phyloP scores from a whole-genome alignment of 2,113 vertebrate genomes.

The Pan paniscus region DNA sequence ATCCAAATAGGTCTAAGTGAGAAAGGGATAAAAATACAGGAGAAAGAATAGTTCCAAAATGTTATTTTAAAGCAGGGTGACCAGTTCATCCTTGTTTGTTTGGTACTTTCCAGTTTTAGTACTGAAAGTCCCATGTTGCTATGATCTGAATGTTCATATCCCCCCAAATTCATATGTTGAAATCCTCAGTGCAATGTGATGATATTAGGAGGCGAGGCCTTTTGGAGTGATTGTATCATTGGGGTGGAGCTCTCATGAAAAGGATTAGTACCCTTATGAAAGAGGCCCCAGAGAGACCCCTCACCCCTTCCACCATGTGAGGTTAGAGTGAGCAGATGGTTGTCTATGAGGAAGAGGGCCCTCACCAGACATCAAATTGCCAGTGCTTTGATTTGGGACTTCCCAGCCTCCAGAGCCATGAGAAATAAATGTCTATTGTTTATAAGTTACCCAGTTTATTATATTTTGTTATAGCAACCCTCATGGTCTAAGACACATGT shows the following conservation, averaged over 20 bases:
- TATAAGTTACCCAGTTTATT: not conserved
- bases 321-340: not conserved
- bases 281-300: not conserved
- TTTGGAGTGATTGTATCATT: not conserved
- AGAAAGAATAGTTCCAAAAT: not conserved
- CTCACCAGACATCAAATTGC: not conserved
- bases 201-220: not conserved
- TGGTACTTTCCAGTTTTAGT: not conserved
- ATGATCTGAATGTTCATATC: not conserved
- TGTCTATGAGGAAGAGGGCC: not conserved
- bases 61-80: slow-evolving; percentile 2
- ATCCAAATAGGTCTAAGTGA: not conserved
- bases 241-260: not conserved
- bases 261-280: not conserved
- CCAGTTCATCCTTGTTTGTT: not conserved
- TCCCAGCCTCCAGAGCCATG: not conserved
- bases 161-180: not conserved
- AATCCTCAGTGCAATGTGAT: not conserved
- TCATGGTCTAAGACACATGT: not conserved
- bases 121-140: not conserved
- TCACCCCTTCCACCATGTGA: not conserved
- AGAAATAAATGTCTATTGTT: not conserved
- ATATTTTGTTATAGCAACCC: not conserved
- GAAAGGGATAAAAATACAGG: not conserved
- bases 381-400: not conserved